These are phyloP conservation scores for Oxygymnocypris stewartii DNA, from an alignment of 2,113 vertebrate genomes.

Conservation along the genomic window DNA sequence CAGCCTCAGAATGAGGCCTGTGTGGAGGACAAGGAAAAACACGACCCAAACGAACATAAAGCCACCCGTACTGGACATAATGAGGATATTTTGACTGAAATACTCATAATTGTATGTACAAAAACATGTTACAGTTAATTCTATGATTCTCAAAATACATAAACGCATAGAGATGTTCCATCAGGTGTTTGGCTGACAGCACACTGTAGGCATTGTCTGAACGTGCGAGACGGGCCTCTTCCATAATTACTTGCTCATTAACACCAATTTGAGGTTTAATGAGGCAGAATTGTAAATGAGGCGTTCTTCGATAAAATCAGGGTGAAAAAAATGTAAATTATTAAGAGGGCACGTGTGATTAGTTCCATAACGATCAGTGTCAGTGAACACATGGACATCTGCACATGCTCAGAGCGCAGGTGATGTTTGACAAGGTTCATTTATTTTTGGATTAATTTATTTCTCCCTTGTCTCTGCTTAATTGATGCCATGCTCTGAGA, in stretches of 20 bases:
- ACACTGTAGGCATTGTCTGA: conserved; percentile 53
- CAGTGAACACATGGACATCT: not conserved
- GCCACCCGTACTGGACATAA: conserved; percentile 27
- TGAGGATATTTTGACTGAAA: conserved; percentile 53
- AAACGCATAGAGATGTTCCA: conserved; percentile 30
- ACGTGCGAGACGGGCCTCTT: conserved; percentile 46
- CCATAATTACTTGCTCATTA: conserved; percentile 55
- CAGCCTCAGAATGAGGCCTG: conserved; percentile 29
- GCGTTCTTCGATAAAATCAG: conserved; percentile 34
- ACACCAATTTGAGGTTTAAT: conserved; percentile 57
- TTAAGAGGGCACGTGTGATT: conserved; percentile 42
- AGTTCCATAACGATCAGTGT: conserved; percentile 11
- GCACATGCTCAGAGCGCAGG: not conserved
- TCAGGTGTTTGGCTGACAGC: conserved; percentile 44
- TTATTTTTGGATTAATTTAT: not conserved
- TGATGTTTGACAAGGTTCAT: not conserved
- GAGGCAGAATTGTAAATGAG: conserved; percentile 53
- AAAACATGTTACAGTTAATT: conserved; percentile 49
- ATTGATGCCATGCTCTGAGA: not conserved
- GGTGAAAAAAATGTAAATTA: conserved; percentile 41
- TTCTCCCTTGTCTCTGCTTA: not conserved
- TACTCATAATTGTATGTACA: conserved; percentile 44
- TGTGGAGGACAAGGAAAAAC: not conserved
- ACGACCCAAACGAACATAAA: not conserved
- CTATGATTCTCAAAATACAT: conserved; percentile 45